Base-by-base conservation (phyloP, 2,113 vertebrate species). In the Fulmarus glacialis region DNA sequence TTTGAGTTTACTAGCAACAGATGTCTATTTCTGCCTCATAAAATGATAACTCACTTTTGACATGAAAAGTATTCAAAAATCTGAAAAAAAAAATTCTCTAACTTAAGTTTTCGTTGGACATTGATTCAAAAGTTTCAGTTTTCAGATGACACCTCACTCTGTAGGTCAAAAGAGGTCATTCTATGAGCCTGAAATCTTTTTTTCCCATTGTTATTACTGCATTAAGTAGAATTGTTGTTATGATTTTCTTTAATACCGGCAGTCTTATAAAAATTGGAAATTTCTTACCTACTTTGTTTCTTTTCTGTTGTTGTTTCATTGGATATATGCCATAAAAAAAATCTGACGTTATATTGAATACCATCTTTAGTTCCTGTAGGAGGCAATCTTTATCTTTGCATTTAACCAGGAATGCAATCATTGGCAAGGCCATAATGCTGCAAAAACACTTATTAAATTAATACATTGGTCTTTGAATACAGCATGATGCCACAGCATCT, bases 391-490 rank as follows among this genome's bases (percentile, higher is more conserved):
- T 72, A 16, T 71, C 74, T 62, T 92, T 92, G 19, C 9, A 26
- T 74, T 90, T 81, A 88, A 70, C 38, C 42, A 48, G 26, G 32
- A 93, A 68, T 62, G 2, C 4, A 68, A 36, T 73, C 1, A 2
- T 58, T 89, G 62, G 40, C 75, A 87, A 77, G n/a, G 63, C 21
- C 59, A 81, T 59, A 78, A 68, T 11, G 22, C 20, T 77, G n/a
- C 22, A 90, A 85, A 94, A 90, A 26, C 56, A 75, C 45, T 74
- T 90, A 68, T 86, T 79, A 92, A 89, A 89, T 96, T 73, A 95
- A 89, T 95, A 86, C 12, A 70, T 73, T 74, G 80, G 55, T 86
- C 79, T 95, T 79, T 95, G 75, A 96, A 90, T 88, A 83, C 63
- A 92, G 52, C 58, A 62, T 90, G 74, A 93, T 86, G 71, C 63